These are phyloP conservation scores for Aspidiotus rigidus DNA, from an alignment of 2,888 invertebrate genomes.

Conservation along the genomic window DNA sequence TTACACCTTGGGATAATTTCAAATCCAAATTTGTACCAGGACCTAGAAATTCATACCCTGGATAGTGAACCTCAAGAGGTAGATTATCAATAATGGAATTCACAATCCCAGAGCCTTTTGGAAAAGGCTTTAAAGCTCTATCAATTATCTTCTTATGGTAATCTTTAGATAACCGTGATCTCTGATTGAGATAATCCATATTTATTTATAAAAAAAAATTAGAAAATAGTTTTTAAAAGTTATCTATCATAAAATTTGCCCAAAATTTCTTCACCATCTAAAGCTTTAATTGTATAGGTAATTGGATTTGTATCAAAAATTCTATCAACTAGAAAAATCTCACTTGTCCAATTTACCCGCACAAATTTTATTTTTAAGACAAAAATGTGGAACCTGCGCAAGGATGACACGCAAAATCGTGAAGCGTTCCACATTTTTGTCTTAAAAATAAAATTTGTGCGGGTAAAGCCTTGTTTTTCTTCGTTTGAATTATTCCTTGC, in stretches of 20 bases:
- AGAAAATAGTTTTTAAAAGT: slow-evolving; percentile 10
- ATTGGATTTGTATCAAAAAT: slow-evolving; percentile 1
- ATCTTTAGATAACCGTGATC: not conserved
- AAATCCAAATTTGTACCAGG: slow-evolving; percentile 34
- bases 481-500: too few relatives aligned
- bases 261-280: slow-evolving; percentile 8
- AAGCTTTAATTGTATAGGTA: slow-evolving; percentile 9
- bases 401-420: too few relatives aligned
- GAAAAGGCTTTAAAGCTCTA: not conserved
- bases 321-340: slow-evolving; percentile 1
- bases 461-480: too few relatives aligned
- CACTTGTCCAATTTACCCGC: not conserved
- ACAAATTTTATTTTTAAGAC: too few relatives aligned
- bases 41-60: slow-evolving; percentile 25
- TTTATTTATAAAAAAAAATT: slow-evolving; percentile 2
- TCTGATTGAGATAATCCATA: not conserved
- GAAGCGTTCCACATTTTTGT: too few relatives aligned
- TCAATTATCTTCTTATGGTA: not conserved
- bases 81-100: slow-evolving; percentile 32
- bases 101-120: slow-evolving; percentile 24
- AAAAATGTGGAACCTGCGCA: too few relatives aligned
- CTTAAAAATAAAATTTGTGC: too few relatives aligned
- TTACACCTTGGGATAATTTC: slow-evolving; percentile 23
- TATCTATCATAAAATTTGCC: slow-evolving; percentile 9
- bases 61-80: slow-evolving; percentile 30